Evolutionary conservation across 2,888 invertebrate genomes (phyloP).

Genomic region (Furcula furcula): DNA sequence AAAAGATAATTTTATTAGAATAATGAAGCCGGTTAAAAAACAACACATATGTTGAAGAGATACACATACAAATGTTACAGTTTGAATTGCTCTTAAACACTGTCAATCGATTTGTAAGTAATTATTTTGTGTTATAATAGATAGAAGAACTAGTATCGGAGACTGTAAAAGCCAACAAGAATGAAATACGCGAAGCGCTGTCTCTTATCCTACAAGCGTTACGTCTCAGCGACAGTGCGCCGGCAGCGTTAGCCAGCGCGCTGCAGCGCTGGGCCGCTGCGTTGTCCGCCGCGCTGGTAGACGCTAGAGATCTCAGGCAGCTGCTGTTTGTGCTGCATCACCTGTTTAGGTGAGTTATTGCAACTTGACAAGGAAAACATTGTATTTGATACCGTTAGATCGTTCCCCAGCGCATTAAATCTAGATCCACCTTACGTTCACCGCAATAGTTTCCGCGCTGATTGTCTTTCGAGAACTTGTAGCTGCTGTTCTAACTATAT

Average conservation of each 20-base stretch:
- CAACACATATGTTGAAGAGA: too few species aligned
- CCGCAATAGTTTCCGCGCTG: too few species aligned
- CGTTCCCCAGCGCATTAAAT: too few species aligned
- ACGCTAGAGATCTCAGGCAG: slow-evolving; percentile 50
- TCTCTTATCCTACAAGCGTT: slow-evolving; percentile 53
- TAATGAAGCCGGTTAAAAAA: too few species aligned
- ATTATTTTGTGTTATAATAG: slow-evolving; percentile 43
- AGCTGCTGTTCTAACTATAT: too few species aligned
- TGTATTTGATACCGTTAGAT: too few species aligned
- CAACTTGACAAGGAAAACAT: background rate
- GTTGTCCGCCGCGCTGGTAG: slow-evolving; percentile 47
- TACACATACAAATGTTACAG: too few species aligned
- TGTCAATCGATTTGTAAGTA: too few species aligned
- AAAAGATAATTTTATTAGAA: too few species aligned
- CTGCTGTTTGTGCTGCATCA: slow-evolving; percentile 63
- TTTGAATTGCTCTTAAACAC: too few species aligned
- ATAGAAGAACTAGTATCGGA: slow-evolving; percentile 65
- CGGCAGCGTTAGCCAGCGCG: slow-evolving; percentile 44
- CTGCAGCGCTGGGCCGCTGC: slow-evolving; percentile 64
- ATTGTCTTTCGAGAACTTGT: too few species aligned
- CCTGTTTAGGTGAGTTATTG: slow-evolving; percentile 49
- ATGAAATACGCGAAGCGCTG: slow-evolving; percentile 56
- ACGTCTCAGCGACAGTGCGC: slow-evolving; percentile 50
- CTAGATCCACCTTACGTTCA: too few species aligned
- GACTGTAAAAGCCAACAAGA: slow-evolving; percentile 43